Evolutionary conservation across 2,797 vertebrate genomes (phyloP).

Genomic region (Tragopan temminckii): DNA sequence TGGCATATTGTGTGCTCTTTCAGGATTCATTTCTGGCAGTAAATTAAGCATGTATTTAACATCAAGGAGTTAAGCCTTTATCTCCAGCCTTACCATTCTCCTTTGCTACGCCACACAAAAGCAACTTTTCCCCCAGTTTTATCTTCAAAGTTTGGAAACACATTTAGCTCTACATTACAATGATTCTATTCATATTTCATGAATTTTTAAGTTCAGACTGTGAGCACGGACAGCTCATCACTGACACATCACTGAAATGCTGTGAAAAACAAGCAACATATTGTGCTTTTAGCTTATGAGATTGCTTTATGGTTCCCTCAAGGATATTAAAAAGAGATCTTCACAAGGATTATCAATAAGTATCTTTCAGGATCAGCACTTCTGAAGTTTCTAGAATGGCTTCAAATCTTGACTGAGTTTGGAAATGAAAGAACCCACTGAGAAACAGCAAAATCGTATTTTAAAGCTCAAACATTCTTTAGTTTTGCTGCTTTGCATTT

Average conservation of each 20-base stretch:
- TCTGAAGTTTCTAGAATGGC: constrained; percentile 1
- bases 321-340: constrained; percentile 59
- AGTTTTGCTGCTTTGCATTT: background rate
- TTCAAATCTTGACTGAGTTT: constrained; percentile 1
- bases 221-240: constrained; percentile 36
- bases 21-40: background rate
- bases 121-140: constrained; percentile 19
- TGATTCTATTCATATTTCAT: constrained; percentile 44
- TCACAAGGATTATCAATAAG: constrained; percentile 37
- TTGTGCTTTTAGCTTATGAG: constrained; percentile 39
- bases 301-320: background rate
- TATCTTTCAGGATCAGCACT: constrained; percentile 42
- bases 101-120: background rate
- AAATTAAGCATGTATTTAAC: background rate
- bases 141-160: constrained; percentile 33
- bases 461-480: background rate
- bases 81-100: background rate
- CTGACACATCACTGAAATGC: constrained; percentile 32
- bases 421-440: background rate
- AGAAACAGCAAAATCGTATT: background rate
- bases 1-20: background rate
- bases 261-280: constrained; percentile 27
- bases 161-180: constrained; percentile 32
- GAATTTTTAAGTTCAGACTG: constrained; percentile 21
- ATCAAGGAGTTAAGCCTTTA: background rate